phyloP scores from a whole-genome alignment of 1,140 invertebrate genomes.

The Dryas iulia region DNA sequence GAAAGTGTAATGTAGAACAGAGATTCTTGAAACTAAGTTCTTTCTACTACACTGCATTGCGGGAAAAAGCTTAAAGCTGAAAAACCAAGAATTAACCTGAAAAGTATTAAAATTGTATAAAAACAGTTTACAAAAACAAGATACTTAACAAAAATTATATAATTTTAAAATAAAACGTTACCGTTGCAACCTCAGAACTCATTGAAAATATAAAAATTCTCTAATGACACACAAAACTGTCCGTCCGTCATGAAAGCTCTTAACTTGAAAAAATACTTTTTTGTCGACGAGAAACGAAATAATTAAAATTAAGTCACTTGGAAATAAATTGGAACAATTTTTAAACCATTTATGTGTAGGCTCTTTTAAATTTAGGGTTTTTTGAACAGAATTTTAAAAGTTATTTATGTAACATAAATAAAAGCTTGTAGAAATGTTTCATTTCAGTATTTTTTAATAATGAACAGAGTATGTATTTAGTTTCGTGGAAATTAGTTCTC shows the following conservation, averaged over 20 bases:
- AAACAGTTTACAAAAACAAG: background rate
- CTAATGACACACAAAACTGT: conserved; percentile 1
- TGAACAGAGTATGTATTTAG: too few relatives aligned
- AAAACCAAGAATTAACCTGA: too few relatives aligned
- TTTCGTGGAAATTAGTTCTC: too few relatives aligned
- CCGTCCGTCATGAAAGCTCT: conserved; percentile 3
- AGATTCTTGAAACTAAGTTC: too few relatives aligned
- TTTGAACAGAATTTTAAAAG: background rate
- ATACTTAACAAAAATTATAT: background rate
- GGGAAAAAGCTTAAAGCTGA: too few relatives aligned
- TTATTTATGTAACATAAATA: background rate
- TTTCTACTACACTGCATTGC: too few relatives aligned
- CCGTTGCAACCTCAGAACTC: background rate
- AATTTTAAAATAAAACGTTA: background rate
- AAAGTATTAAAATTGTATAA: too few relatives aligned
- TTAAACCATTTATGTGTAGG: background rate
- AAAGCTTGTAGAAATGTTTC: too few relatives aligned
- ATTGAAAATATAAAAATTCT: background rate
- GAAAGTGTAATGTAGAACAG: too few relatives aligned
- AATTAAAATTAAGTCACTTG: conserved; percentile 1
- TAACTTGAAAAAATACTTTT: background rate
- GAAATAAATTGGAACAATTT: background rate
- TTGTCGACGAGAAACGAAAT: background rate
- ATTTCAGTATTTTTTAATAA: too few relatives aligned
- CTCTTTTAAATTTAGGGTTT: background rate